Percentiles rank a stretch among this genome's conserved stretches.
Conservation (phyloP, 2,113 vertebrate genomes). For the Helogale parvula region DNA sequence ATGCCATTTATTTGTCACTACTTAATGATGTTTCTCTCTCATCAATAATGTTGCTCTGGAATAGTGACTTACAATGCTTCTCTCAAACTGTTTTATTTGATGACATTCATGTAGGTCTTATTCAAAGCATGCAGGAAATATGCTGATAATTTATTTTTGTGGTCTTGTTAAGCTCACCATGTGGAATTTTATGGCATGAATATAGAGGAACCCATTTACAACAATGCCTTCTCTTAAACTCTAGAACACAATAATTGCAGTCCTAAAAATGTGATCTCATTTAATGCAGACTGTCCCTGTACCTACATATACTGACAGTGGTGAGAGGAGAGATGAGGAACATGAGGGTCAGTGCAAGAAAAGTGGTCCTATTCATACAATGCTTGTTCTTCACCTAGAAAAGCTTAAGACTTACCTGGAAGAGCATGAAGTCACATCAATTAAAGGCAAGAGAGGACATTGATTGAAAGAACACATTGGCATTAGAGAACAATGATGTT, state of each 20-base stretch:
- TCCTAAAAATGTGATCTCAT: background rate
- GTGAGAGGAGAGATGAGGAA: background rate
- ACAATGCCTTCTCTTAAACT: background rate
- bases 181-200: background rate
- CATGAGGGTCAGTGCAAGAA: background rate
- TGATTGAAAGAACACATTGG: background rate
- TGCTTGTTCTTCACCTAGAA: background rate
- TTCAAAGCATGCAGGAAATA: background rate
- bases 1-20: background rate
- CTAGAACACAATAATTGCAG: background rate
- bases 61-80: background rate
- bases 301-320: background rate
- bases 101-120: background rate
- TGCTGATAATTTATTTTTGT: background rate
- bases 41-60: background rate
- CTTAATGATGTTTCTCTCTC: background rate
- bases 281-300: background rate
- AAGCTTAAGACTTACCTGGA: background rate
- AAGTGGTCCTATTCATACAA: background rate
- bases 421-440: background rate
- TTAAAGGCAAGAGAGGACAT: background rate
- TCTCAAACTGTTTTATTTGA: background rate
- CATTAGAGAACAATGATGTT: background rate
- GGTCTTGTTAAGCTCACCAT: background rate
- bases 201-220: background rate